Evolutionary conservation across 2,888 invertebrate genomes (phyloP), one percentile per base, ranked within the genome.

Genomic region (Gastrophysa polygoni): DNA sequence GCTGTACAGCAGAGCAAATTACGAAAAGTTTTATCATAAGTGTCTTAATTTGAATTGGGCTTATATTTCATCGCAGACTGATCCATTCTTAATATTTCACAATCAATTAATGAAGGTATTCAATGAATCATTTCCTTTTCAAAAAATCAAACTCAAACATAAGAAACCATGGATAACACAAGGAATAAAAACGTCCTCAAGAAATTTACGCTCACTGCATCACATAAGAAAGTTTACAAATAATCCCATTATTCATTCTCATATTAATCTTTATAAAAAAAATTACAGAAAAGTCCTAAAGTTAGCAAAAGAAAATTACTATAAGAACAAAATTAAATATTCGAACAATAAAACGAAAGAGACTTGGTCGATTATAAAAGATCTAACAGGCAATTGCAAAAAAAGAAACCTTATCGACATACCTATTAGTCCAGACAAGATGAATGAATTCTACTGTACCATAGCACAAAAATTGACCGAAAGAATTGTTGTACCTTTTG

Each of bases 171-270:
- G 47, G 56, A 24, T 47, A 20, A 56, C 56, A 14, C 34, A 56
- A 56, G 47, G 56, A 28, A 32, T 56, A 28, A 56, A 54, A 54
- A 54, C 21, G 17, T 54, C 54, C 2, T 17, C 38, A 54, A 54
- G 18, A 54, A 51, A 52, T 43, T 34, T 43, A 21, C 17, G 43
- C n/a, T 11, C 43, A 24, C 20, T 54, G 21, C 38, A 32, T 11
- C 16, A 24, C 20, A 32, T 18, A 20, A 43, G 16, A 43, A 43
- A 43, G 14, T 20, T 17, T 54, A 43, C 54, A 54, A 10, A 54
- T 11, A 43, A 18, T 38, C 49, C 28, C 10, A 5, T 10, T 49
- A 28, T 49, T 8, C 49, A 49, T 49, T 16, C 24, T n/a, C 21
- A 49, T 17, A 28, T 29, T 49, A n/a, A 14, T 16, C 24, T 14